A percentile compares a stretch with the other conserved stretches of the same genome.
Conservation (phyloP, 2,113 vertebrate genomes). For the Saguinus imperator region DNA sequence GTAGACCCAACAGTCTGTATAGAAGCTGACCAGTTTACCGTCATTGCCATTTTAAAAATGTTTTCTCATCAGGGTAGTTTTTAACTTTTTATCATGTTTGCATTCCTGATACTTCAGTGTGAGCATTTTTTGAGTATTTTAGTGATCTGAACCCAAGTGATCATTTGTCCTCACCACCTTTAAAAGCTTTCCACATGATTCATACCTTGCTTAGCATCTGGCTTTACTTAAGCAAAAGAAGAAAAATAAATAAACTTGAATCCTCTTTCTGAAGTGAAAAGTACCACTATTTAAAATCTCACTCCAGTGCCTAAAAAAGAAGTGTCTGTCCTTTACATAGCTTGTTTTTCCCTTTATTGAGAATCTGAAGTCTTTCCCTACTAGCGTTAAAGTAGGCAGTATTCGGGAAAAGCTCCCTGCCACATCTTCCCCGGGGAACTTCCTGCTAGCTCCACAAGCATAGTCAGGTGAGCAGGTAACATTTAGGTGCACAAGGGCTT, state of each 20-base stretch:
- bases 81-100: neutral
- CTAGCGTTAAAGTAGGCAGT: neutral
- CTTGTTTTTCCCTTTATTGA: conserved; percentile 24
- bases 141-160: neutral
- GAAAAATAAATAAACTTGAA: conserved; percentile 55
- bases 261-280: conserved; percentile 53
- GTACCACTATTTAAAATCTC: conserved; percentile 43
- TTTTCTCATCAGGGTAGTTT: neutral
- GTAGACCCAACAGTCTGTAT: neutral
- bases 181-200: neutral
- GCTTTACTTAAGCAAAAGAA: conserved; percentile 54
- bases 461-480: neutral
- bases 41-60: neutral
- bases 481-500: neutral
- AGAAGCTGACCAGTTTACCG: neutral
- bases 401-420: neutral
- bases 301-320: neutral
- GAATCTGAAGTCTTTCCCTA: neutral
- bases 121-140: conserved; percentile 50
- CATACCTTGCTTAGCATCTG: conserved; percentile 55
- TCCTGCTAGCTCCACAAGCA: neutral
- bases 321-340: neutral
- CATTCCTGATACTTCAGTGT: neutral
- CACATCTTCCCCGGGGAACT: neutral
- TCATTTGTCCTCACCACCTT: conserved; percentile 31